Percentiles rank a stretch among this genome's conserved stretches.
Conservation (phyloP, 2,888 invertebrate genomes). For the Gerosis bhagava region DNA sequence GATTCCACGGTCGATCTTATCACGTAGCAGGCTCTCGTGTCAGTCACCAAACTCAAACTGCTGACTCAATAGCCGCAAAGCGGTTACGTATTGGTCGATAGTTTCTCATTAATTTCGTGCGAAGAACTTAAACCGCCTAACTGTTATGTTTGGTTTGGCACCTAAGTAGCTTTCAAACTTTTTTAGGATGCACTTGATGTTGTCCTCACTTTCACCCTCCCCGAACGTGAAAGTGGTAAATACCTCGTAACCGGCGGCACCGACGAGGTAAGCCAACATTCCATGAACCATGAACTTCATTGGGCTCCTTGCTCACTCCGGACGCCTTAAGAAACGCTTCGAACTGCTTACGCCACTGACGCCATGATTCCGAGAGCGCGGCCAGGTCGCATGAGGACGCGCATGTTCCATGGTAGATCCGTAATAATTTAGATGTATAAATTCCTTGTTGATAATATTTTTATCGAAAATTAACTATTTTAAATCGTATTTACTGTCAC, state of each 20-base stretch:
- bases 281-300: constrained; percentile 30
- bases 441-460: too few species aligned
- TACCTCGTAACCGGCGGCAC: constrained; percentile 29
- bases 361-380: constrained; percentile 26
- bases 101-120: constrained; percentile 25
- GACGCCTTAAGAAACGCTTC: constrained; percentile 31
- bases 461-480: too few species aligned
- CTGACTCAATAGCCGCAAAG: constrained; percentile 22
- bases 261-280: constrained; percentile 33
- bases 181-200: constrained; percentile 19
- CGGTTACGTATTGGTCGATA: constrained; percentile 27
- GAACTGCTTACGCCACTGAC: constrained; percentile 29
- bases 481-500: too few species aligned
- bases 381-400: constrained; percentile 28
- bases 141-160: constrained; percentile 20
- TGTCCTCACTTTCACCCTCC: constrained; percentile 20
- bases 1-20: constrained; percentile 29
- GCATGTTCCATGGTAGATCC: constrained; percentile 25
- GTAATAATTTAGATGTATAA: too few species aligned
- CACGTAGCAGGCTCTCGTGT: constrained; percentile 20
- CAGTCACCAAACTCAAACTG: constrained; percentile 21
- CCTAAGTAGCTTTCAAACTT: constrained; percentile 27
- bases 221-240: constrained; percentile 27
- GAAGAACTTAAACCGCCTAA: constrained; percentile 28
- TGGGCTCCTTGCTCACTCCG: constrained; percentile 31